Evolutionary conservation across 2,888 invertebrate genomes (phyloP), one percentile per base, ranked within the genome.

Genomic region (Noctua comes): DNA sequence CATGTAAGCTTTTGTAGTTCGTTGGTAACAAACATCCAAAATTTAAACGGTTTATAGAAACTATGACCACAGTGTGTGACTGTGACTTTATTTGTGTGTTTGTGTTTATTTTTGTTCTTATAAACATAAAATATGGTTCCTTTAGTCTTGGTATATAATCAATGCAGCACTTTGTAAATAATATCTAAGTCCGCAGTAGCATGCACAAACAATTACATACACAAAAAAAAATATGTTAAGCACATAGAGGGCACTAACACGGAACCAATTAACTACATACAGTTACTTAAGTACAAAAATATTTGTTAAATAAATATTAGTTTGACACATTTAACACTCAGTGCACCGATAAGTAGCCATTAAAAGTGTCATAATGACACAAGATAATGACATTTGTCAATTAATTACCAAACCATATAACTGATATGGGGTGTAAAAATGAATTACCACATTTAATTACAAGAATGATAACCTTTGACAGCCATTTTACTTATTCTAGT

Each of bases 351-450:
- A 86, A 86, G 16, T 57, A 57, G 3, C 36, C 46, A 68, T 72
- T 86, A 40, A 70, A 76, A 77, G 62, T 77, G 77, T 70, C 74
- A 68, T 73, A 77, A 68, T 77, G 69, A 80, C 66, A 68, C 40
- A 27, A 70, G 80, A 76, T 83, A 76, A 36, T 68, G 51, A 11
- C 27, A 27, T 79, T 77, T 79, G 66, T 76, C 76, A 82, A 86
- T 86, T 86, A 82, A 87, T 87, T 87, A 83, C 68, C 70, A 64
- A 77, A 72, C 62, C 66, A 74, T 73, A n/a, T 51, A 74, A 57
- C 3, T 66, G 69, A 80, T 84, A 80, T 65, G 2, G 10, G 6
- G n/a, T 51, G 57, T 80, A 75, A 85, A 85, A 84, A 80, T 77
- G 10, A 83, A 36, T 86, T n/a, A 66, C 31, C 18, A n/a, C 13